A percentile compares a stretch with the other conserved stretches of the same genome.
Evolutionary conservation across 2,888 invertebrate species (phyloP).

Genomic region (Polymixis lichenea): DNA sequence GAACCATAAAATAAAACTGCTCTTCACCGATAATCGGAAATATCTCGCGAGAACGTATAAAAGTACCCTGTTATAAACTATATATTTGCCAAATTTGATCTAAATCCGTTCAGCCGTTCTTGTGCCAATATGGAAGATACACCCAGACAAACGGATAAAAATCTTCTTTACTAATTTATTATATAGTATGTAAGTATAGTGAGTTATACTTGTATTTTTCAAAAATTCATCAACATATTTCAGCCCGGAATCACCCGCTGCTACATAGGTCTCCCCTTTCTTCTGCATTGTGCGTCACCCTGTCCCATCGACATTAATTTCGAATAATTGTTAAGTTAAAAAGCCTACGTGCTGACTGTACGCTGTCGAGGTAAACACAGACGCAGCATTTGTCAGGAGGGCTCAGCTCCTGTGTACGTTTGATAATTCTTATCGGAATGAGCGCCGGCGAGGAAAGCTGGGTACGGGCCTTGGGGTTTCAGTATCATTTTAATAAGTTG

Average conservation of each 20-base stretch:
- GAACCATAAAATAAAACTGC: too few relatives aligned
- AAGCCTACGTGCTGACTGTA: constrained; percentile 6
- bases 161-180: background rate
- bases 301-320: background rate
- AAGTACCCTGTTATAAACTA: too few relatives aligned
- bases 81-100: background rate
- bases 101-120: background rate
- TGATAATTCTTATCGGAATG: constrained; percentile 37
- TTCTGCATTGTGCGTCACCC: background rate
- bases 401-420: constrained; percentile 37
- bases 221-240: background rate
- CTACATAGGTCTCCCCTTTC: background rate
- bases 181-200: too few relatives aligned
- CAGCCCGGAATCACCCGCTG: background rate
- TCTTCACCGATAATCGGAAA: too few relatives aligned
- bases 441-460: constrained; percentile 14
- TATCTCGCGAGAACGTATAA: too few relatives aligned
- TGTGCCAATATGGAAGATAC: background rate
- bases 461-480: background rate
- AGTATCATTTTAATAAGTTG: background rate
- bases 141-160: background rate
- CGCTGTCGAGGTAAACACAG: background rate
- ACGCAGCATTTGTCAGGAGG: constrained; percentile 20
- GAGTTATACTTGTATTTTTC: background rate
- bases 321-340: background rate